Base-by-base conservation (phyloP, 2,888 invertebrate species). In the Andrena hattorfiana region DNA sequence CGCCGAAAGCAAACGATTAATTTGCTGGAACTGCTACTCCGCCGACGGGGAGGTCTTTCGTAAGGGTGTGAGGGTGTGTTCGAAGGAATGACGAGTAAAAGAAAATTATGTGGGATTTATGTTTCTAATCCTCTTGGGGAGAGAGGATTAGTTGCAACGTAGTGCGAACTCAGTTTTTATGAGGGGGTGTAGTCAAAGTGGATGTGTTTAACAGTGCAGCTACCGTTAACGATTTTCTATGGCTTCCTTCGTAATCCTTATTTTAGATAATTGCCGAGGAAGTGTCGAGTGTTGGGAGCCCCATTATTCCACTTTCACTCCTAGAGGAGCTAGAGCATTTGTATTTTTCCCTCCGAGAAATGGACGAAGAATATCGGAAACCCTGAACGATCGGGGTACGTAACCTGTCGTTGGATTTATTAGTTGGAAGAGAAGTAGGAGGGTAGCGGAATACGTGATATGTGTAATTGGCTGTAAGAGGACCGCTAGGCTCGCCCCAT, bases 1-100 rank as follows among this genome's bases (percentile, higher is more conserved):
- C 88, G 85, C 87, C 88, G 72, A 76, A 66, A 80, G 32, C 35
- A 63, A 60, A 83, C 88, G 77, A 87, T 87, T 87, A 86, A 83
- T 88, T 86, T 84, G 30, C 73, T 51, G 30, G 60, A 62, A 71
- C 30, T 60, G 60, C 68, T 68, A 23, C 13, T 30, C 54, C 20
- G 30, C 60, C 62, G 49, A n/a, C 49, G 23, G 0, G 56, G 62
- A 59, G 66, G 59, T 64, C 70, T 13, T 13, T 4, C 23, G 1
- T 13, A 5, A 48, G 59, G 2, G 42, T 48, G 48, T 42, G 35
- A 48, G 48, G 59, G 28, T 70, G 59, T 26, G 23, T 26, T 42
- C 28, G n/a, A 1, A 20, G n/a, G 28, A 70, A 13, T 48, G 8
- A 42, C 28, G 42, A 26, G n/a, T 48, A 4, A 20, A 7, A 26